These are phyloP conservation scores for Lysiphlebus fabarum DNA, from an alignment of 1,140 invertebrate species.

Conservation along the genomic window DNA sequence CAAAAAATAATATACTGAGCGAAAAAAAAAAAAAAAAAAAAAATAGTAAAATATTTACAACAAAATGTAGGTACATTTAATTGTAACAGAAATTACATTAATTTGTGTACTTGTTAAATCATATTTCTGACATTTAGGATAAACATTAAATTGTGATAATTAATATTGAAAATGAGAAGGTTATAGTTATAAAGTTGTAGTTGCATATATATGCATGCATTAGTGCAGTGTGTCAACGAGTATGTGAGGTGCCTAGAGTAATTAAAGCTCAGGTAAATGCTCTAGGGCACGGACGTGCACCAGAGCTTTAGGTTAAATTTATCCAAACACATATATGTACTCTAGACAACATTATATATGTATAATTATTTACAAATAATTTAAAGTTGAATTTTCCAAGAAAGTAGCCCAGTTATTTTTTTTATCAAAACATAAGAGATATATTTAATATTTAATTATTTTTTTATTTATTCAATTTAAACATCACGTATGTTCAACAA, in stretches of 20 bases:
- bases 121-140: no score
- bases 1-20: no score
- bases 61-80: no score
- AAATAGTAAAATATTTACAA: no score
- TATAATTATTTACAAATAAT: slow-evolving; percentile 6
- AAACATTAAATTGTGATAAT: no score
- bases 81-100: no score
- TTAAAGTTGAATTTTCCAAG: slow-evolving; percentile 6
- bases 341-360: no score
- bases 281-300: slow-evolving; percentile 6
- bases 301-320: slow-evolving; percentile 4
- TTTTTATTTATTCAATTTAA: neutral
- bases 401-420: neutral
- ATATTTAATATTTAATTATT: neutral
- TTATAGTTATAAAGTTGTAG: neutral
- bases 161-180: no score
- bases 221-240: neutral
- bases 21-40: no score
- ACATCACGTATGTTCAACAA: slow-evolving; percentile 5
- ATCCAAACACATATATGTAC: neutral
- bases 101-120: no score
- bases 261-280: slow-evolving; percentile 18
- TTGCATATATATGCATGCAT: no score
- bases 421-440: neutral
- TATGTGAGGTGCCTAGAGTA: slow-evolving; percentile 11